Percentiles rank a stretch among this genome's conserved stretches.
Evolutionary conservation across 1,140 invertebrate species (phyloP).

Genomic region (Drosophila pectinifera): DNA sequence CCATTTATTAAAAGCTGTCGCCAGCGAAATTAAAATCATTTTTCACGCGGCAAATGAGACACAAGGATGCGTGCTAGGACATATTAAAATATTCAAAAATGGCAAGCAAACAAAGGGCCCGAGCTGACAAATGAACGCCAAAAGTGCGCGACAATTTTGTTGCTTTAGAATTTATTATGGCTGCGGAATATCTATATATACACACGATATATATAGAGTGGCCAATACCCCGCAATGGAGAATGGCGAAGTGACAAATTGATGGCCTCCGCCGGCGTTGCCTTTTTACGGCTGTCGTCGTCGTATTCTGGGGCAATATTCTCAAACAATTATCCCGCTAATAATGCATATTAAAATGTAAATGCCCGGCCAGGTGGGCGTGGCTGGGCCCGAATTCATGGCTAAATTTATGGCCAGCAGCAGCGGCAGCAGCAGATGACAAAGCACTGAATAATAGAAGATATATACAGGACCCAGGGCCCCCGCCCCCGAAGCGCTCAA

Average conservation of each 20-base stretch:
- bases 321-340: constrained; percentile 75
- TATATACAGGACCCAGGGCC: not conserved
- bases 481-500: not conserved
- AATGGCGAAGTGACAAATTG: constrained; percentile 64
- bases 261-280: not conserved
- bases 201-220: constrained; percentile 9
- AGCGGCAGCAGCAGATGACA: constrained; percentile 33
- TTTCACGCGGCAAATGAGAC: constrained; percentile 68
- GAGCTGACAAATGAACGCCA: constrained; percentile 70
- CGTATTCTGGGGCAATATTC: constrained; percentile 52
- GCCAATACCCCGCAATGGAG: constrained; percentile 42
- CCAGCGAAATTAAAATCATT: constrained; percentile 67
- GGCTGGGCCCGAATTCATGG: constrained; percentile 1
- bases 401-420: constrained; percentile 47
- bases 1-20: constrained; percentile 47
- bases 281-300: constrained; percentile 9
- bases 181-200: constrained; percentile 15
- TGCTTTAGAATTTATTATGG: constrained; percentile 75
- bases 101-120: not conserved
- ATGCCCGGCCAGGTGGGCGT: constrained; percentile 36
- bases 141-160: constrained; percentile 52
- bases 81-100: constrained; percentile 77
- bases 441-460: constrained; percentile 36
- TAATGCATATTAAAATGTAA: constrained; percentile 81
- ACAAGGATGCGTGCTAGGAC: constrained; percentile 59